Conservation (phyloP, 2,797 vertebrate species). For the Falco concolor region DNA sequence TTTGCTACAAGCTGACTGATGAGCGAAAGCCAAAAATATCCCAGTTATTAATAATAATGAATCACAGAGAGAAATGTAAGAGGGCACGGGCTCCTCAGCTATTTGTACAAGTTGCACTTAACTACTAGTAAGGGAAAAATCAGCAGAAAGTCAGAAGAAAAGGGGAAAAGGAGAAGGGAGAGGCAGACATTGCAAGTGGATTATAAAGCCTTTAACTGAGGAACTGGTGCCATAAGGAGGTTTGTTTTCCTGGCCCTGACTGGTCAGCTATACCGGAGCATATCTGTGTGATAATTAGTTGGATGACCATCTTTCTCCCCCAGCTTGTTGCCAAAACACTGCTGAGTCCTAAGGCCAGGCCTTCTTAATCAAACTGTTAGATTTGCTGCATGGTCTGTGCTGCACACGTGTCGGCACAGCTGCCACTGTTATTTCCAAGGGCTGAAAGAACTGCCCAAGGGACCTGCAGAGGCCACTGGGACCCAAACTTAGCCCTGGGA, state of each 20-base stretch:
- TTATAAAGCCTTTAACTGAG: not conserved
- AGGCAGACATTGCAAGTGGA: not conserved
- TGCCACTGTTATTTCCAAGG: not conserved
- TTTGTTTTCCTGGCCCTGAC: not conserved
- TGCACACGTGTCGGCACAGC: rapidly evolving
- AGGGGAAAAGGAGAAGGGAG: not conserved
- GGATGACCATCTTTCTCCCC: not conserved
- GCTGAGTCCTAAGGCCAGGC: not conserved
- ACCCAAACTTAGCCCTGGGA: not conserved
- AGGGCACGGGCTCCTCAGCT: not conserved
- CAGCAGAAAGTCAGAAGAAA: not conserved
- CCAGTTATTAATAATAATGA: slow-evolving; percentile 54
- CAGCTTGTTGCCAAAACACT: not conserved
- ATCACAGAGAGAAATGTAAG: not conserved
- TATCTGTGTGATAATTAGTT: not conserved
- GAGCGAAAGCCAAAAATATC: slow-evolving; percentile 44
- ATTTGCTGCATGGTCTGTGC: not conserved
- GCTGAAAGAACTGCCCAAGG: not conserved
- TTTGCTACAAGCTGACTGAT: slow-evolving; percentile 23
- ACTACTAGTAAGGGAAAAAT: not conserved
- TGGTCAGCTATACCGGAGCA: not conserved
- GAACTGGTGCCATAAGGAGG: not conserved
- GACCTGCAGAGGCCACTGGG: not conserved
- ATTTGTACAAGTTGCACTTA: not conserved
- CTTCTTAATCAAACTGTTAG: not conserved